Conservation (phyloP, 92 coral and sea anemone genomes). For the Nematostella vectensis region DNA sequence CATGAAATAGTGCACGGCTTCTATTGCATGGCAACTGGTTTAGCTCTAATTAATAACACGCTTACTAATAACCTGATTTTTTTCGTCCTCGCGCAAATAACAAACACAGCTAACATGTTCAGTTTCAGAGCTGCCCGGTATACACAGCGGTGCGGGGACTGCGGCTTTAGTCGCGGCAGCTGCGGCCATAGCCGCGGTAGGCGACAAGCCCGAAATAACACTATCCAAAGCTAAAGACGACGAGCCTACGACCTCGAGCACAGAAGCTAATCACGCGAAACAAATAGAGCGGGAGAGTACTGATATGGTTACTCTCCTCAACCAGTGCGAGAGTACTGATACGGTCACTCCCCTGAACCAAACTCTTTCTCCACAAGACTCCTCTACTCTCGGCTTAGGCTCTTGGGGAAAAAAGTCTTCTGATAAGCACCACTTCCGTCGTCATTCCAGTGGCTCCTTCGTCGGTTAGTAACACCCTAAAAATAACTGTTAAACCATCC, state of each 20-base stretch:
- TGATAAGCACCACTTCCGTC: conserved; percentile 85
- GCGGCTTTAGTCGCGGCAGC: conserved; percentile 98
- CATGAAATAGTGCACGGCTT: no score
- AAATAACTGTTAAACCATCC: conserved; percentile 1
- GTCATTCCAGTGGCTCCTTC: conserved; percentile 88
- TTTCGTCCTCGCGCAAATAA: no score
- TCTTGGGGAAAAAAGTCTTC: conserved; percentile 70
- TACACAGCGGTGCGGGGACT: conserved; percentile 98
- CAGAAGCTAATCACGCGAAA: conserved; percentile 6
- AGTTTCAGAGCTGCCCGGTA: conserved; percentile 97
- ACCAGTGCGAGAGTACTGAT: conserved; percentile 44
- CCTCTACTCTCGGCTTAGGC: conserved; percentile 51
- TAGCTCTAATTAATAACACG: no score
- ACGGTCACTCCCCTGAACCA: conserved; percentile 39
- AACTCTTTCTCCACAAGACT: conserved; percentile 67
- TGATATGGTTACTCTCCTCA: conserved; percentile 36
- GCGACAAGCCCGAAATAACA: conserved; percentile 76
- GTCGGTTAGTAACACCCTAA: conserved; percentile 66
- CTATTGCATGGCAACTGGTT: no score
- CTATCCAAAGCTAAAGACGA: conserved; percentile 83
- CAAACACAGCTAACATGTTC: conserved; percentile 47
- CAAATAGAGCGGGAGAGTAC: conserved; percentile 32
- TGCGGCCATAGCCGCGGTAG: conserved; percentile 74
- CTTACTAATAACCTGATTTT: no score
- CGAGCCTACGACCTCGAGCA: conserved; percentile 25